Evolutionary conservation across 2,113 vertebrate genomes (phyloP).

Genomic region (Takifugu flavidus): DNA sequence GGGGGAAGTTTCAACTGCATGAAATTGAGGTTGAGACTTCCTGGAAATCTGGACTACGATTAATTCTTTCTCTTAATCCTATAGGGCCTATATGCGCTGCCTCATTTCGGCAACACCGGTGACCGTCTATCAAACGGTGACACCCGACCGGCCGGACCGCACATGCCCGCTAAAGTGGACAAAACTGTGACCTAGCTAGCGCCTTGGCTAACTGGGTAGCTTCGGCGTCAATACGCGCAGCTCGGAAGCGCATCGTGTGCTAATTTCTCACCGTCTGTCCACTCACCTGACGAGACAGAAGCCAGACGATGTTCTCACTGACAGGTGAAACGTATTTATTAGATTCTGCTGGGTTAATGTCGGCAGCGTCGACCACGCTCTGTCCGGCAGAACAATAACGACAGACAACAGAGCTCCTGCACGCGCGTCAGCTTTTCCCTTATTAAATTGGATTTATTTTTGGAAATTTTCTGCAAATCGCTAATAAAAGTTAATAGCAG

Average conservation of each 20-base stretch:
- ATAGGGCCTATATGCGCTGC: background rate
- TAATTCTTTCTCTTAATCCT: background rate
- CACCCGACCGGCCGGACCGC: background rate
- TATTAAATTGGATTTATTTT: background rate
- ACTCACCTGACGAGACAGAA: constrained; percentile 56
- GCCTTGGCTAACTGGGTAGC: constrained; percentile 45
- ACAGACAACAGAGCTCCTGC: background rate
- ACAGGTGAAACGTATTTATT: background rate
- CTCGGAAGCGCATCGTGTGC: constrained; percentile 30
- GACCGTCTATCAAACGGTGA: background rate
- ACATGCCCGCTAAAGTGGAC: background rate
- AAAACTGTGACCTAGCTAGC: constrained; percentile 9
- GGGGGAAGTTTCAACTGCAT: no score
- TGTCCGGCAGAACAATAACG: no score
- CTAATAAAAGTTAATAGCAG: no score
- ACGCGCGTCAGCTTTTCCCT: constrained; percentile 15
- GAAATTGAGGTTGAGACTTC: no score
- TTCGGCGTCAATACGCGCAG: constrained; percentile 12
- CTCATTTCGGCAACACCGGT: background rate
- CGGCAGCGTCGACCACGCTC: no score
- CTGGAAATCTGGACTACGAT: no score
- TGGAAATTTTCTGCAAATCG: no score
- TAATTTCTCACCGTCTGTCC: constrained; percentile 2
- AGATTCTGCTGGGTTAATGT: no score
- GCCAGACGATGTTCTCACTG: background rate